These are phyloP conservation scores for Penaeus monodon DNA, from an alignment of 2,888 invertebrate species.

Conservation along the genomic window DNA sequence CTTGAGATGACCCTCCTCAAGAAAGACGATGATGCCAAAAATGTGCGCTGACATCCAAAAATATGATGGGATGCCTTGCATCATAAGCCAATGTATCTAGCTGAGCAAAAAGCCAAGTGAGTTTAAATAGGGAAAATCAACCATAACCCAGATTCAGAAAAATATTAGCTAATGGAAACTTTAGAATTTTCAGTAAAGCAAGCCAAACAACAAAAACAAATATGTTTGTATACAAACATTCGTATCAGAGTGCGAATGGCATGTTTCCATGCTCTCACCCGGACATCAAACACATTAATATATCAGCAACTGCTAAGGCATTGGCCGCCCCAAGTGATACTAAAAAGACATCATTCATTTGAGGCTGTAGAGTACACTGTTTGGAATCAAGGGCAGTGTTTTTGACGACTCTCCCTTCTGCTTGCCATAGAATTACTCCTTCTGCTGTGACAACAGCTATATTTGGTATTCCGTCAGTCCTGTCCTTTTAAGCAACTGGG, in stretches of 20 bases:
- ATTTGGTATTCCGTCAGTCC: slow-evolving; percentile 67
- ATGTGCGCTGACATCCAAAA: slow-evolving; percentile 37
- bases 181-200: slow-evolving; percentile 70
- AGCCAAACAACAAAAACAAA: slow-evolving; percentile 71
- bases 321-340: slow-evolving; percentile 71
- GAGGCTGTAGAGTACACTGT: slow-evolving; percentile 71
- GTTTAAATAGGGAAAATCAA: slow-evolving; percentile 36
- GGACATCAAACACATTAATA: slow-evolving; percentile 68
- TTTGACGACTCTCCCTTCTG: slow-evolving; percentile 70
- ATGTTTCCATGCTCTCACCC: slow-evolving; percentile 69
- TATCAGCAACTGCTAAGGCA: slow-evolving; percentile 70
- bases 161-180: slow-evolving; percentile 69
- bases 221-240: slow-evolving; percentile 71
- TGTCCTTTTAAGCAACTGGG: slow-evolving; percentile 65
- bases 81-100: slow-evolving; percentile 52
- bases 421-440: slow-evolving; percentile 69
- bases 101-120: slow-evolving; percentile 62
- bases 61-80: slow-evolving; percentile 44
- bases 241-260: slow-evolving; percentile 69
- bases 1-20: slow-evolving; percentile 23
- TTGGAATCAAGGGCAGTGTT: slow-evolving; percentile 71
- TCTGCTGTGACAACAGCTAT: slow-evolving; percentile 71
- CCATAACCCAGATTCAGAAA: slow-evolving; percentile 66
- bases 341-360: slow-evolving; percentile 73
- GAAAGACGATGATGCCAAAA: slow-evolving; percentile 32